Conservation (phyloP, 2,888 invertebrate genomes). For the Morpho helenor region DNA sequence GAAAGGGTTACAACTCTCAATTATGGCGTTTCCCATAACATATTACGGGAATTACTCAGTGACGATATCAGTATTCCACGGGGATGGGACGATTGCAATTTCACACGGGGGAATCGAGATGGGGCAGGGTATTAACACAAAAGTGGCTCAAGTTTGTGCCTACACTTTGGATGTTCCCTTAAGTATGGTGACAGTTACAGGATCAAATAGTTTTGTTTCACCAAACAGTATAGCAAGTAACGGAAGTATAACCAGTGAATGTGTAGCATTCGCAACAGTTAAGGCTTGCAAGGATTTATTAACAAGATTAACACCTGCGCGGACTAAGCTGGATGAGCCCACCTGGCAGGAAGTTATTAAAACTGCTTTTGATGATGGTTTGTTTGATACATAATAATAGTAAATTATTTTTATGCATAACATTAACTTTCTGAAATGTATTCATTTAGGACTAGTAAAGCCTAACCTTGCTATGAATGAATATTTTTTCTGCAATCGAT, state of each 20-base stretch:
- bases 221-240: constrained; percentile 85
- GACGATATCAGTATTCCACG: constrained; percentile 82
- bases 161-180: constrained; percentile 82
- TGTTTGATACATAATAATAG: neutral
- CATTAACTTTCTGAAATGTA: too few relatives aligned
- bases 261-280: constrained; percentile 78
- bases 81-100: constrained; percentile 83
- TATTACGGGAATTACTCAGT: constrained; percentile 77
- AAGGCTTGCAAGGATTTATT: constrained; percentile 73
- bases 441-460: too few relatives aligned
- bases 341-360: constrained; percentile 75
- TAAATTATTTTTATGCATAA: too few relatives aligned
- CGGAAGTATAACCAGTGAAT: constrained; percentile 86
- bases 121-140: constrained; percentile 86
- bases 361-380: constrained; percentile 64
- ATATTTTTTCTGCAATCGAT: too few relatives aligned
- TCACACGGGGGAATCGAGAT: constrained; percentile 85
- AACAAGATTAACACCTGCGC: constrained; percentile 61
- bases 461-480: too few relatives aligned
- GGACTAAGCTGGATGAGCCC: constrained; percentile 54
- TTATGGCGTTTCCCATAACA: constrained; percentile 81
- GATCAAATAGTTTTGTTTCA: constrained; percentile 81
- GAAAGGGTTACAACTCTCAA: constrained; percentile 79
- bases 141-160: constrained; percentile 86
- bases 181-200: constrained; percentile 79